Percentiles rank a stretch among this genome's conserved stretches.
Evolutionary conservation across 2,888 invertebrate species (phyloP).

Genomic region (Meteorus colon): DNA sequence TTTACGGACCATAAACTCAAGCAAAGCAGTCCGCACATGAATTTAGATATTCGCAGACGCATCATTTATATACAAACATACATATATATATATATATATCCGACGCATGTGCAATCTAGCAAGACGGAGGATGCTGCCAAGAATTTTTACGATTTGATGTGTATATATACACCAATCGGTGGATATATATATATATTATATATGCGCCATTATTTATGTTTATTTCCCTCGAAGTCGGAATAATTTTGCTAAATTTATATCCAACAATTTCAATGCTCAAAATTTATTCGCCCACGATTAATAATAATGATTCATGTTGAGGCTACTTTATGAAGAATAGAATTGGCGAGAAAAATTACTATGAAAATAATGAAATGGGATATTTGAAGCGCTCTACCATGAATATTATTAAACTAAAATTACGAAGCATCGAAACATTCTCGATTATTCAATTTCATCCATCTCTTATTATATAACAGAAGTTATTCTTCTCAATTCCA

Average conservation of each 20-base stretch:
- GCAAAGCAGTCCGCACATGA: neutral
- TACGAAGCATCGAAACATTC: no score
- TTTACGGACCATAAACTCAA: slow-evolving; percentile 18
- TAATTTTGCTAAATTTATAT: neutral
- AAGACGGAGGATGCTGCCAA: neutral
- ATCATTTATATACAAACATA: slow-evolving; percentile 3
- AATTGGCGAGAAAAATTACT: no score
- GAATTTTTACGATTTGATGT: neutral
- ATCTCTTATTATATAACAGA: no score
- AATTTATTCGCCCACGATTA: neutral
- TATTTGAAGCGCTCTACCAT: no score
- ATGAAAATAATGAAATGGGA: no score
- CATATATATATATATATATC: neutral
- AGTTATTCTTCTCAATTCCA: no score
- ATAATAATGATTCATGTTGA: neutral
- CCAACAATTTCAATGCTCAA: neutral
- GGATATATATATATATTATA: neutral
- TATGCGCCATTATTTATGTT: neutral
- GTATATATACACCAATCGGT: neutral
- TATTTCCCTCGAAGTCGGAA: neutral
- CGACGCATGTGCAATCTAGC: neutral
- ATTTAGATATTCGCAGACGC: slow-evolving; percentile 3
- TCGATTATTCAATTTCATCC: no score
- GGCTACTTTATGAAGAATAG: neutral
- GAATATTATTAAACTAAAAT: no score